Conservation (phyloP, 2,113 vertebrate species). For the Vidua macroura region DNA sequence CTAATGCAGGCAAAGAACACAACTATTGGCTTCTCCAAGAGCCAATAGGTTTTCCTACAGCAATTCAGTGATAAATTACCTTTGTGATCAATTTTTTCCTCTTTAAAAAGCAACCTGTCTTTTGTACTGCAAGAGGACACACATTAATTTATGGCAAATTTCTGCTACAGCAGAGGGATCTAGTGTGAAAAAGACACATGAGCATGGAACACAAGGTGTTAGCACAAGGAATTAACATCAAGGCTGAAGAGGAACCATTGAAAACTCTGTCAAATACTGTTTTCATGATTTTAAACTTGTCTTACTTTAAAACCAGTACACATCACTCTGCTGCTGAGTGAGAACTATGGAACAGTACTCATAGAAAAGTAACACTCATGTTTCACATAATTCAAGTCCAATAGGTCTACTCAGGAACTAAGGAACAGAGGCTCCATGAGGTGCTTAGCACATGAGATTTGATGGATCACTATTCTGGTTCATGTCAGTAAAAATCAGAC, state of each 20-base stretch:
- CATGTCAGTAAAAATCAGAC: background rate
- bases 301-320: background rate
- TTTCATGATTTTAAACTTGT: background rate
- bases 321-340: background rate
- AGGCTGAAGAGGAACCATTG: background rate
- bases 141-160: background rate
- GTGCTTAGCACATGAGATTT: background rate
- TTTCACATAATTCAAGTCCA: background rate
- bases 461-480: background rate
- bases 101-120: background rate
- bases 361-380: accelerated
- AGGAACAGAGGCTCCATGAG: background rate
- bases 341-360: background rate
- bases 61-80: background rate
- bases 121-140: background rate
- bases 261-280: background rate
- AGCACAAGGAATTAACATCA: background rate
- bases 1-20: background rate
- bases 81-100: background rate
- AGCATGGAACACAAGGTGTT: background rate
- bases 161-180: background rate
- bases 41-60: background rate
- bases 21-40: background rate
- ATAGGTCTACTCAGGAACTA: background rate
- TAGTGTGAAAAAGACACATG: background rate